These are phyloP conservation scores for Acanthosepion lycidas DNA, from an alignment of 2,888 invertebrate genomes.

Conservation along the genomic window DNA sequence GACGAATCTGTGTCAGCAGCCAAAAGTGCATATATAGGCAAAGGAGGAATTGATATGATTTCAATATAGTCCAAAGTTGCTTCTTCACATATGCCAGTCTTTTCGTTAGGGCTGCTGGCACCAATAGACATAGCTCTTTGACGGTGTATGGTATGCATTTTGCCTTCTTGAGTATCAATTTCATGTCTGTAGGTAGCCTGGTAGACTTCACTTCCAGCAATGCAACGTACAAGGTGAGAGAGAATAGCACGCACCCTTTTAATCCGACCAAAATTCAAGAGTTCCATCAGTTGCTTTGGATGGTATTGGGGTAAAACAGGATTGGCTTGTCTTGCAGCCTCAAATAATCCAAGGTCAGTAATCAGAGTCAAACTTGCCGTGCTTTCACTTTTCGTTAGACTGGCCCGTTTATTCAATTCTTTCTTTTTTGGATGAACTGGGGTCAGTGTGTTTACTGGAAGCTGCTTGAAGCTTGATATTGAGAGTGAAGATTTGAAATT, in stretches of 20 bases:
- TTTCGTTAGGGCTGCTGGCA: slow-evolving; percentile 56
- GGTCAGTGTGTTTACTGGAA: slow-evolving; percentile 53
- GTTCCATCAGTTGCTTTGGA: slow-evolving; percentile 98
- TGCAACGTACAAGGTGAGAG: slow-evolving; percentile 91
- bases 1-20: slow-evolving; percentile 84
- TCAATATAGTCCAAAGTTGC: slow-evolving; percentile 80
- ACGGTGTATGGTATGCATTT: slow-evolving; percentile 53
- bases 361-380: slow-evolving; percentile 66
- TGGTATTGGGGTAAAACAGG: slow-evolving; percentile 99
- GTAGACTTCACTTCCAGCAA: slow-evolving; percentile 68
- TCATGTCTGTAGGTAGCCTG: slow-evolving; percentile 57
- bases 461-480: slow-evolving; percentile 63
- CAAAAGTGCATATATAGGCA: slow-evolving; percentile 95
- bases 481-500: slow-evolving; percentile 62
- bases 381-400: slow-evolving; percentile 65
- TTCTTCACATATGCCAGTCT: slow-evolving; percentile 61
- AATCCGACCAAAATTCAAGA: slow-evolving; percentile 96
- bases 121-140: slow-evolving; percentile 53
- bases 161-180: slow-evolving; percentile 58
- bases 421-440: slow-evolving; percentile 55
- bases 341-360: slow-evolving; percentile 82
- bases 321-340: slow-evolving; percentile 96
- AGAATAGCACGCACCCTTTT: slow-evolving; percentile 98
- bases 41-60: slow-evolving; percentile 96
- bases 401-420: slow-evolving; percentile 55